Conservation (phyloP, 1,140 invertebrate genomes). For the Hesperophylax magnus region DNA sequence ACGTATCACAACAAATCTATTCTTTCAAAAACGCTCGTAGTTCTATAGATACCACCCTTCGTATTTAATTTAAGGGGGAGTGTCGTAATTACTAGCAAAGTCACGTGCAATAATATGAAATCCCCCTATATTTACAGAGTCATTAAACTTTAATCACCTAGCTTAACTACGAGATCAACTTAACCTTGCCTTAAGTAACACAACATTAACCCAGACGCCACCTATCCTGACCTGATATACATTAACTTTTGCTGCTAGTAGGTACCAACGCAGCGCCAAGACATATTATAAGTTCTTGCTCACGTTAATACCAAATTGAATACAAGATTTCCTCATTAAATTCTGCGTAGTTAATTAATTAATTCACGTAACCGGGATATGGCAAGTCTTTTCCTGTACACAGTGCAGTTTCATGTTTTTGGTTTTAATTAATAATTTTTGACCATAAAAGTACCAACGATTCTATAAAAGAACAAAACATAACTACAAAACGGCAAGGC, state of each 20-base stretch:
- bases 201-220: constrained; percentile 10
- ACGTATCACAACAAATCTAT: not conserved
- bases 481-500: no score
- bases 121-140: constrained; percentile 4
- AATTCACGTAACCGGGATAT: no score
- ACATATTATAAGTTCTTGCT: no score
- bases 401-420: no score
- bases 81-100: not conserved
- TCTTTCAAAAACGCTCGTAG: not conserved
- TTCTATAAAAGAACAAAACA: no score
- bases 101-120: constrained; percentile 4
- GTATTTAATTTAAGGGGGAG: not conserved
- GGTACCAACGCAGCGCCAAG: no score
- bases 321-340: no score
- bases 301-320: no score
- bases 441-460: no score
- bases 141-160: constrained; percentile 15
- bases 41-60: not conserved
- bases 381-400: no score
- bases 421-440: no score
- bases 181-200: constrained; percentile 15
- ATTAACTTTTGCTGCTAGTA: constrained; percentile 1
- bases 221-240: constrained; percentile 5
- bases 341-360: no score
- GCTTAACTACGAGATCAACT: constrained; percentile 5